These are phyloP conservation scores for Distichodus sexfasciatus DNA, from an alignment of 2,797 vertebrate species.

Conservation along the genomic window DNA sequence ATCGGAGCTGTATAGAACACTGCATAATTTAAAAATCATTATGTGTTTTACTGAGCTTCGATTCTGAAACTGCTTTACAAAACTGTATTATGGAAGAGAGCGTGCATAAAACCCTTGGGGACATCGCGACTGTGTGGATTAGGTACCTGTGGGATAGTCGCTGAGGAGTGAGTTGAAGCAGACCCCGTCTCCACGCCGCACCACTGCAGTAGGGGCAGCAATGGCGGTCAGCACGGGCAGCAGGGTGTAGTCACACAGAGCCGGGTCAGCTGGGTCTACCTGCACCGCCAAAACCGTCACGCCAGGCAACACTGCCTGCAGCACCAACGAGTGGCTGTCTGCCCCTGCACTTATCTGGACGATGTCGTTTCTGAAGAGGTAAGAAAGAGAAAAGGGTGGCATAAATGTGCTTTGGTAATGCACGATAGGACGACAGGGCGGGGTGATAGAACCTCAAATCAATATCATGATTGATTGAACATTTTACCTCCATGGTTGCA, in stretches of 20 bases:
- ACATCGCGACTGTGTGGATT: neutral
- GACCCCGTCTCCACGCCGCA: constrained; percentile 65
- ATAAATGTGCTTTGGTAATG: neutral
- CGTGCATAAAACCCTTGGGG: too few relatives aligned
- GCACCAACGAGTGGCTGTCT: constrained; percentile 60
- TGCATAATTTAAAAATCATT: too few relatives aligned
- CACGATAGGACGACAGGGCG: too few relatives aligned
- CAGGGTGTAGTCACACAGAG: constrained; percentile 68
- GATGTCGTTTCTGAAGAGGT: constrained; percentile 65
- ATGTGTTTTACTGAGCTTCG: too few relatives aligned
- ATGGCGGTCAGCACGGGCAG: constrained; percentile 67
- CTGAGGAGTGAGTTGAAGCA: constrained; percentile 68
- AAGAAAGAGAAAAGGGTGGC: neutral
- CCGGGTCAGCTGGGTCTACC: constrained; percentile 62
- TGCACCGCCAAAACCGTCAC: constrained; percentile 64
- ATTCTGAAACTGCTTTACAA: too few relatives aligned
- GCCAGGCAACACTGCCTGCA: constrained; percentile 64
- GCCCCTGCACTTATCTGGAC: constrained; percentile 63
- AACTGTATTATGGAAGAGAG: too few relatives aligned
- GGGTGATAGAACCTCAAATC: too few relatives aligned
- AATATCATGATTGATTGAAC: too few relatives aligned
- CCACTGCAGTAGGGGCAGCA: constrained; percentile 48
- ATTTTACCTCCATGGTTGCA: too few relatives aligned
- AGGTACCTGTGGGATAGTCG: constrained; percentile 59
- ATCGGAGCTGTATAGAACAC: too few relatives aligned